Percentiles rank a stretch among this genome's conserved stretches.
These are phyloP conservation scores for Chaenocephalus aceratus DNA, from an alignment of 2,113 vertebrate genomes.

Conservation along the genomic window DNA sequence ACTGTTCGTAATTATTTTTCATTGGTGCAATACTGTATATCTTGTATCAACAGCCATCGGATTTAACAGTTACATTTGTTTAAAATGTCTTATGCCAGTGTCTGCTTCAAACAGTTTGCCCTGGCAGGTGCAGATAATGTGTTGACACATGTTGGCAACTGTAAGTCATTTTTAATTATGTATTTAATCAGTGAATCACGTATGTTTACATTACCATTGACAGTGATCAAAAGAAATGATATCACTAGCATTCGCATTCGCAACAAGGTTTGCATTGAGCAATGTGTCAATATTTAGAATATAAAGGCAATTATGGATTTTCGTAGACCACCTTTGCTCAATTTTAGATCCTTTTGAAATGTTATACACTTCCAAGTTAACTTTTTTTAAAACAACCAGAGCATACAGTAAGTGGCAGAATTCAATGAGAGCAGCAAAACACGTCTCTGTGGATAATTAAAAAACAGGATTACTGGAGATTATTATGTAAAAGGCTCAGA, in stretches of 20 bases:
- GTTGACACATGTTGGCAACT: conserved; percentile 26
- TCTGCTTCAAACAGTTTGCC: conserved; percentile 11
- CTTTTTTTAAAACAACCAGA: background rate
- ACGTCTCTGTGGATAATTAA: background rate
- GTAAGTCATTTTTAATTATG: conserved; percentile 51
- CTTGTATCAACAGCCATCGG: background rate
- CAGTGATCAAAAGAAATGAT: conserved; percentile 27
- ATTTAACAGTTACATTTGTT: background rate
- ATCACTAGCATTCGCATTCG: conserved; percentile 23
- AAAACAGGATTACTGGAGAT: background rate
- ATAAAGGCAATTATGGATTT: background rate
- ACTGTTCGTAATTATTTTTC: too few species aligned
- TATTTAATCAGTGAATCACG: conserved; percentile 53
- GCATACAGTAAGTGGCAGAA: background rate
- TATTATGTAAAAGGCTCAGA: background rate
- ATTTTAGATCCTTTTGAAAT: background rate
- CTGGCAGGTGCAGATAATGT: conserved; percentile 21
- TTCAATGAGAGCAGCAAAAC: background rate
- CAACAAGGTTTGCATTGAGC: background rate
- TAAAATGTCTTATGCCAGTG: background rate
- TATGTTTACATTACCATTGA: conserved; percentile 55
- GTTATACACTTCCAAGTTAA: background rate
- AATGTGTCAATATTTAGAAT: conserved; percentile 8
- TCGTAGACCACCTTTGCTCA: background rate
- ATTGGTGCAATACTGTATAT: too few species aligned